These are phyloP conservation scores for Myocastor coypus DNA, from an alignment of 2,113 vertebrate species.

Conservation along the genomic window DNA sequence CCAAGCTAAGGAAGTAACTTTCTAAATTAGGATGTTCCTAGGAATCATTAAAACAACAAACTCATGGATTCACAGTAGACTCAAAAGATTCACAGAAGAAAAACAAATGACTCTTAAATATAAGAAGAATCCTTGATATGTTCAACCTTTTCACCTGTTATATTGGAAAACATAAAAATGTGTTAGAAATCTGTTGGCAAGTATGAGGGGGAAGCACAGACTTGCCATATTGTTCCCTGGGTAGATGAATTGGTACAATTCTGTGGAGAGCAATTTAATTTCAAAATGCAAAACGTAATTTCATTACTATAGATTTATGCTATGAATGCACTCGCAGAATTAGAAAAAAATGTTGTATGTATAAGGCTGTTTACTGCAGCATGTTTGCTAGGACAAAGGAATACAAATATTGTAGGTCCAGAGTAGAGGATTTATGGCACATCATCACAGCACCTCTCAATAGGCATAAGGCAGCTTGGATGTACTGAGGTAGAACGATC, in stretches of 20 bases:
- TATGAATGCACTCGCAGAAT: constrained; percentile 5
- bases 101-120: constrained; percentile 6
- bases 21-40: background rate
- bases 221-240: background rate
- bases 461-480: constrained; percentile 45
- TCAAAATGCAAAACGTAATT: constrained; percentile 61
- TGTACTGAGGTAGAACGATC: background rate
- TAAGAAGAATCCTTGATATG: background rate
- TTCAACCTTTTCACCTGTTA: constrained; percentile 10
- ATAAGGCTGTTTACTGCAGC: background rate
- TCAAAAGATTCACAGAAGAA: background rate
- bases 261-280: constrained; percentile 56
- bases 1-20: background rate
- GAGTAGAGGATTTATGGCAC: background rate
- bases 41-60: background rate
- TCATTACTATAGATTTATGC: constrained; percentile 43
- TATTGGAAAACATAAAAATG: constrained; percentile 7
- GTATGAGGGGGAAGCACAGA: background rate
- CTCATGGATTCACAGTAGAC: background rate
- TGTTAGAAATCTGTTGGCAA: constrained; percentile 25
- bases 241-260: background rate
- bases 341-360: background rate
- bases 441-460: background rate
- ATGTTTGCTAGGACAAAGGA: constrained; percentile 43
- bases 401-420: background rate